These are phyloP conservation scores for Hydriomena furcata DNA, from an alignment of 2,888 invertebrate genomes.

Conservation along the genomic window DNA sequence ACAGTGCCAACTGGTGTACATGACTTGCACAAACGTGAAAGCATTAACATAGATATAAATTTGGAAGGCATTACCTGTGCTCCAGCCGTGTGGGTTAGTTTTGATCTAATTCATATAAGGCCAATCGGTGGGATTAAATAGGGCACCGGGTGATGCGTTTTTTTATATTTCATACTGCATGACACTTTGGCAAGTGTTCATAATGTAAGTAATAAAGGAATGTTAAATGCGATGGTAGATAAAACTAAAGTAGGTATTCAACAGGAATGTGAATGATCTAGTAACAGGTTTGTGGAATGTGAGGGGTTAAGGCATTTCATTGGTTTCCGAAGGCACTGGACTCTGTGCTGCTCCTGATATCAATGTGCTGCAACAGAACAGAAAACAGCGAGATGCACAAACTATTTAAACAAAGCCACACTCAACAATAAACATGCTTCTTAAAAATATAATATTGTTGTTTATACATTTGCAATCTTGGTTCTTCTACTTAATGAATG, in stretches of 20 bases:
- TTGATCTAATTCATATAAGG: slow-evolving; percentile 27
- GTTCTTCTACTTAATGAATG: background rate
- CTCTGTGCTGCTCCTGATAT: slow-evolving; percentile 69
- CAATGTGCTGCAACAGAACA: slow-evolving; percentile 77
- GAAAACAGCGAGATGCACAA: slow-evolving; percentile 77
- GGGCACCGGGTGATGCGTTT: background rate
- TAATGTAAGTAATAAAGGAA: background rate
- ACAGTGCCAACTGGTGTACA: slow-evolving; percentile 18
- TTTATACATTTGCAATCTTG: slow-evolving; percentile 20
- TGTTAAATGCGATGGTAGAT: background rate
- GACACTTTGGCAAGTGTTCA: background rate
- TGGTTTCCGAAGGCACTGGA: slow-evolving; percentile 61
- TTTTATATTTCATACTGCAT: slow-evolving; percentile 15
- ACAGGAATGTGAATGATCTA: slow-evolving; percentile 29
- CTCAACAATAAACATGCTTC: slow-evolving; percentile 51
- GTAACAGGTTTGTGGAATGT: slow-evolving; percentile 34
- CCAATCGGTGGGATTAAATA: slow-evolving; percentile 14
- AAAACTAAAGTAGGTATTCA: slow-evolving; percentile 11
- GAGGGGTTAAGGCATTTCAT: slow-evolving; percentile 55
- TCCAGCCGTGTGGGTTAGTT: slow-evolving; percentile 60
- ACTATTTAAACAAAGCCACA: slow-evolving; percentile 64
- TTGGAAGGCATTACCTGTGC: slow-evolving; percentile 66
- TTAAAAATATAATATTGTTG: slow-evolving; percentile 31
- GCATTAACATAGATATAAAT: slow-evolving; percentile 35
- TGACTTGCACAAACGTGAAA: slow-evolving; percentile 40